Conservation (phyloP, 1,140 invertebrate species). For the Formica selysi region DNA sequence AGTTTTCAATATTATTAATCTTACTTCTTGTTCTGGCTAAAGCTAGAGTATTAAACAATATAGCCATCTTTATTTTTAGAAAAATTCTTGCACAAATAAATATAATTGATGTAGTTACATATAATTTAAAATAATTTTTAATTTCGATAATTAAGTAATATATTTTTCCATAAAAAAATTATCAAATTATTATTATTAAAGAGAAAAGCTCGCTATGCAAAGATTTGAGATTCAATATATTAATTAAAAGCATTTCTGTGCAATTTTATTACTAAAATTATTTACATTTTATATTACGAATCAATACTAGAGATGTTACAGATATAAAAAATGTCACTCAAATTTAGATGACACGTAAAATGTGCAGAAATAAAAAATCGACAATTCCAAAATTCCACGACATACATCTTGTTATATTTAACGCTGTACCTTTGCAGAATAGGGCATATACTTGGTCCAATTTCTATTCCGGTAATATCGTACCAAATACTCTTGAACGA, state of each 20-base stretch:
- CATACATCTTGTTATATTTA: neutral
- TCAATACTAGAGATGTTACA: too few species aligned
- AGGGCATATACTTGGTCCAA: neutral
- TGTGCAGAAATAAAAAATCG: neutral
- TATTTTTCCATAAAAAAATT: neutral
- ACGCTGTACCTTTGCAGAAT: too few species aligned
- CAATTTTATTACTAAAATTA: too few species aligned
- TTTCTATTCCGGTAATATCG: slow-evolving; percentile 13
- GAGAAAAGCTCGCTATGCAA: neutral
- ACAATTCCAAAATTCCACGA: neutral
- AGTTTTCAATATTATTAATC: neutral
- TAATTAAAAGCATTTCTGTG: too few species aligned
- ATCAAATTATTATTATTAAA: neutral
- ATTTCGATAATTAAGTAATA: neutral
- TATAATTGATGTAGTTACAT: neutral
- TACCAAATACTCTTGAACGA: neutral
- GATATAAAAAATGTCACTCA: neutral
- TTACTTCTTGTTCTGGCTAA: neutral
- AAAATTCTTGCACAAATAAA: neutral
- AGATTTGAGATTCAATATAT: neutral
- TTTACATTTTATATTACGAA: too few species aligned
- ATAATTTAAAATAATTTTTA: neutral
- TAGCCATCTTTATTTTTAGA: neutral
- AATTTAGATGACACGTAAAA: neutral
- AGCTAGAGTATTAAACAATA: neutral